Conservation (phyloP, 2,797 vertebrate genomes). For the Discoglossus pictus region DNA sequence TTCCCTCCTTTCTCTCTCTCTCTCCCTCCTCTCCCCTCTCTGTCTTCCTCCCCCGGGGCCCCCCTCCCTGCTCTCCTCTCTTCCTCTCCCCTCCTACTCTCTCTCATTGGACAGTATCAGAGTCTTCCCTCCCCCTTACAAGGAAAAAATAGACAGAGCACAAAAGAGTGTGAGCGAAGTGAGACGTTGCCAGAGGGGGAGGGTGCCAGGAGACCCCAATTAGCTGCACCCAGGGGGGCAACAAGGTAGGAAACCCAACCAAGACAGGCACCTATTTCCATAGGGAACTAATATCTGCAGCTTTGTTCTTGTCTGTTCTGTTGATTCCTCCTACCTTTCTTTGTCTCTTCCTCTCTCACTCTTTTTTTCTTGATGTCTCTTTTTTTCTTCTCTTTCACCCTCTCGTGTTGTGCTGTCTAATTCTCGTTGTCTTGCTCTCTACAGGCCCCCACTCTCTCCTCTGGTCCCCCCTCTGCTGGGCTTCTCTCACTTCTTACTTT, state of each 20-base stretch:
- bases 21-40: neutral
- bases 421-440: too few species aligned
- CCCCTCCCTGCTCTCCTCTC: neutral
- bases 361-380: neutral
- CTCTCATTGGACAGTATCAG: neutral
- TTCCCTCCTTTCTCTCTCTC: neutral
- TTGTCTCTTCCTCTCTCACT: neutral
- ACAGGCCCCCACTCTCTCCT: too few species aligned
- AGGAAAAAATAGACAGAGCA: neutral
- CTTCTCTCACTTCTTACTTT: too few species aligned
- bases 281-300: neutral
- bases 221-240: neutral
- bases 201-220: neutral
- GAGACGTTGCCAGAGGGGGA: neutral
- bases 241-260: neutral
- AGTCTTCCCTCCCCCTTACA: neutral
- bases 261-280: too few species aligned
- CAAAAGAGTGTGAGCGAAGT: neutral
- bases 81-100: neutral
- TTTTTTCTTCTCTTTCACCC: neutral
- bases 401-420: too few species aligned
- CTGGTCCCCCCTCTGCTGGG: too few species aligned
- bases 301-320: neutral
- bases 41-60: neutral
- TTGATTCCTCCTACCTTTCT: neutral